Evolutionary conservation across 2,797 vertebrate species (phyloP).

Genomic region (Phrynocephalus forsythii): DNA sequence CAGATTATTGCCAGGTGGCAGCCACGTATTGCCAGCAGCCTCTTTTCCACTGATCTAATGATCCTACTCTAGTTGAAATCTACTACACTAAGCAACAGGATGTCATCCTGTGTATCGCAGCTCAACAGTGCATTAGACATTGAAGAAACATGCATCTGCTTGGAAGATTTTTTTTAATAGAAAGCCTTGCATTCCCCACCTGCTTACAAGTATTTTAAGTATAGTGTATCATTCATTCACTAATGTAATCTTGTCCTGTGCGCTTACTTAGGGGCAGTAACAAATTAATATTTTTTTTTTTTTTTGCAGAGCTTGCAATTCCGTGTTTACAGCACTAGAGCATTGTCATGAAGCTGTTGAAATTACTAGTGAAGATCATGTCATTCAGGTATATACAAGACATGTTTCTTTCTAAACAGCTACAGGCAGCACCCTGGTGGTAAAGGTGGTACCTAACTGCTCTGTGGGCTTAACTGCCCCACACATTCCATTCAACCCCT

Average conservation of each 20-base stretch:
- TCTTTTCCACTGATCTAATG: no score
- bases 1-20: no score
- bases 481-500: no score
- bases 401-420: background rate
- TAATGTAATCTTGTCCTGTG: constrained; percentile 2
- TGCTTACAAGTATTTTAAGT: constrained; percentile 17
- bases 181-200: background rate
- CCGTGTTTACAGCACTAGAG: constrained; percentile 92
- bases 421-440: background rate
- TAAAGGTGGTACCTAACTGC: background rate
- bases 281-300: constrained; percentile 42
- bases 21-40: no score
- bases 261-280: constrained; percentile 18
- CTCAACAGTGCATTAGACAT: background rate
- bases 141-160: background rate
- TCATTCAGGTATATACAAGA: constrained; percentile 81
- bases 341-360: constrained; percentile 95
- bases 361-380: constrained; percentile 95
- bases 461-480: no score
- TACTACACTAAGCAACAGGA: no score
- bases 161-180: constrained; percentile 9
- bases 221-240: constrained; percentile 29
- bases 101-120: no score
- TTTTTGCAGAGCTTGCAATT: constrained; percentile 90
- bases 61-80: no score